These are phyloP conservation scores for Hydropsyche tenuis DNA, from an alignment of 1,140 invertebrate genomes.

Conservation along the genomic window DNA sequence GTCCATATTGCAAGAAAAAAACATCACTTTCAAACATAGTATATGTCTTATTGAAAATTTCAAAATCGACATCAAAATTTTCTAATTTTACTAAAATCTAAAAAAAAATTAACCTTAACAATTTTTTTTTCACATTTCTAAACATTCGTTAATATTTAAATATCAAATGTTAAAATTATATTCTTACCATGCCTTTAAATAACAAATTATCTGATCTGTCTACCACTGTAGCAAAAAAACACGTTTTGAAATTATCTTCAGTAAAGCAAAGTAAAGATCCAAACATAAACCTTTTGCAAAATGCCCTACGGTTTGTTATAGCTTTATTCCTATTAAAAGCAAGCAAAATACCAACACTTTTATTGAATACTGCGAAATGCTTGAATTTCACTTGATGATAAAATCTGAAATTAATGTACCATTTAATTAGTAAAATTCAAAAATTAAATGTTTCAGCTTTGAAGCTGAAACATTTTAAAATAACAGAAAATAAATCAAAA, in stretches of 20 bases:
- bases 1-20: conserved; percentile 74
- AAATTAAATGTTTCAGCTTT: neutral
- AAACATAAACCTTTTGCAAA: conserved; percentile 66
- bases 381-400: neutral
- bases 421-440: neutral
- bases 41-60: conserved; percentile 57
- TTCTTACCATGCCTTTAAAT: conserved; percentile 61
- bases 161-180: neutral
- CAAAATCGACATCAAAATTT: neutral
- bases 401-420: conserved; percentile 11
- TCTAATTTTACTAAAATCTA: conserved; percentile 2
- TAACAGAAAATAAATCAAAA: neutral
- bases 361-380: neutral
- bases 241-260: conserved; percentile 69
- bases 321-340: neutral
- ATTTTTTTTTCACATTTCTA: neutral
- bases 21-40: conserved; percentile 72
- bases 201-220: conserved; percentile 62
- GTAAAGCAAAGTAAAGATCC: conserved; percentile 79
- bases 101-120: neutral
- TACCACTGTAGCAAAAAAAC: conserved; percentile 72
- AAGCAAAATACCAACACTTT: neutral
- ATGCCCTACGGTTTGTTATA: neutral
- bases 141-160: neutral
- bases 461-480: neutral